Percentiles rank a stretch among this genome's conserved stretches.
Conservation (phyloP, 1,140 invertebrate species). For the Trypoxylus dichotomus region DNA sequence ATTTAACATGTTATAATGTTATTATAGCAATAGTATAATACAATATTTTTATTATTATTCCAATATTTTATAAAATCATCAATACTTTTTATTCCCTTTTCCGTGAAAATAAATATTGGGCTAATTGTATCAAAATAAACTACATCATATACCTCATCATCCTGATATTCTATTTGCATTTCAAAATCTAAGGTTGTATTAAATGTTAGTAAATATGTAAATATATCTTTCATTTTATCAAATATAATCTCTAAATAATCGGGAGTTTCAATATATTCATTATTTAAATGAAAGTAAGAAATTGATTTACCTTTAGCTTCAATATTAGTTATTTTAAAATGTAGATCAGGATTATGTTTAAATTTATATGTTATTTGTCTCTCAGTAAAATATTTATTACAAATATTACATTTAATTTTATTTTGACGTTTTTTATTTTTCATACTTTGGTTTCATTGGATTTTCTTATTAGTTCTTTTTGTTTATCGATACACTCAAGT, state of each 20-base stretch:
- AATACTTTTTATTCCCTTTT: slow-evolving; percentile 3
- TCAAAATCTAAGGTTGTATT: background rate
- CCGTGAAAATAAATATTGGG: slow-evolving; percentile 14
- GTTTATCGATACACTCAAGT: too few species aligned
- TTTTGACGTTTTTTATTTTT: background rate
- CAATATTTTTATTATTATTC: slow-evolving; percentile 20
- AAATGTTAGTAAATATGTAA: background rate
- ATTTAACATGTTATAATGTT: slow-evolving; percentile 13
- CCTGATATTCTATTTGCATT: background rate
- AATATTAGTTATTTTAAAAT: too few species aligned
- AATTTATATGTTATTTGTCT: background rate
- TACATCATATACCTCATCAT: background rate
- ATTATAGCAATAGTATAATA: slow-evolving; percentile 12
- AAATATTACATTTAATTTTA: background rate
- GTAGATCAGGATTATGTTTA: background rate
- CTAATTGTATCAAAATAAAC: slow-evolving; percentile 6
- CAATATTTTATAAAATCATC: slow-evolving; percentile 19
- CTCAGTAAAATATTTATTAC: background rate
- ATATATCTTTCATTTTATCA: background rate
- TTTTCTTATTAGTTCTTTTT: too few species aligned
- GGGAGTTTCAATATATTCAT: background rate
- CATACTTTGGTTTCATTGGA: background rate
- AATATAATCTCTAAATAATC: background rate
- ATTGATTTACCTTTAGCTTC: too few species aligned
- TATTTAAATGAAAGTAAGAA: too few species aligned